These are phyloP conservation scores for Novumbra hubbsi DNA, from an alignment of 2,797 vertebrate genomes.

Conservation along the genomic window DNA sequence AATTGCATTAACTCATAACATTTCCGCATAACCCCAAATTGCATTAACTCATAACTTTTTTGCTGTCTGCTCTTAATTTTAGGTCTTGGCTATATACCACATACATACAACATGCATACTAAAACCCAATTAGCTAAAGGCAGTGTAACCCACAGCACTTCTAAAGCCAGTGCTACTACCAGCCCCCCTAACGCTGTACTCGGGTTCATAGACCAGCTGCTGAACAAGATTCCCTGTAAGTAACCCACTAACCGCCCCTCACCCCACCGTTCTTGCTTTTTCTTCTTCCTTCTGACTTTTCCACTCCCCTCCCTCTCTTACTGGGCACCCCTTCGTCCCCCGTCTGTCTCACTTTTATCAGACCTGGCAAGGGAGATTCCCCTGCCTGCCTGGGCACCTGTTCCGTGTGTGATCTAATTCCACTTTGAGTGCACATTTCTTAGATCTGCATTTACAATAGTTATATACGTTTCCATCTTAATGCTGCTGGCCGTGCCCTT, in stretches of 20 bases:
- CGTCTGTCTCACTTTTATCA: background rate
- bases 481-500: constrained; percentile 41
- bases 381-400: constrained; percentile 38
- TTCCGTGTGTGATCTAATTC: constrained; percentile 48
- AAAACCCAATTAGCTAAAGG: constrained; percentile 9
- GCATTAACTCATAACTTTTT: constrained; percentile 15
- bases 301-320: background rate
- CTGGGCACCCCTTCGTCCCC: background rate
- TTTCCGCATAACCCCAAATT: constrained; percentile 14
- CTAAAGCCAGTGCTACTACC: constrained; percentile 6
- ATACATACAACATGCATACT: constrained; percentile 23
- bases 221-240: constrained; percentile 80
- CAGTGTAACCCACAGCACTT: constrained; percentile 20
- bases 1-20: background rate
- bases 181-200: constrained; percentile 17
- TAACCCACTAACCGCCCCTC: constrained; percentile 37
- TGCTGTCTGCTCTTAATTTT: constrained; percentile 25
- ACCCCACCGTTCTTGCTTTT: background rate
- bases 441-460: constrained; percentile 53
- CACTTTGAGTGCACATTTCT: constrained; percentile 54
- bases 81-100: constrained; percentile 18
- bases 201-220: constrained; percentile 52
- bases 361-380: constrained; percentile 3
- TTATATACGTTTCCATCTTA: constrained; percentile 43
- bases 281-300: background rate